phyloP scores from a whole-genome alignment of 2,888 invertebrate genomes.

The Rhynchonema sp. region DNA sequence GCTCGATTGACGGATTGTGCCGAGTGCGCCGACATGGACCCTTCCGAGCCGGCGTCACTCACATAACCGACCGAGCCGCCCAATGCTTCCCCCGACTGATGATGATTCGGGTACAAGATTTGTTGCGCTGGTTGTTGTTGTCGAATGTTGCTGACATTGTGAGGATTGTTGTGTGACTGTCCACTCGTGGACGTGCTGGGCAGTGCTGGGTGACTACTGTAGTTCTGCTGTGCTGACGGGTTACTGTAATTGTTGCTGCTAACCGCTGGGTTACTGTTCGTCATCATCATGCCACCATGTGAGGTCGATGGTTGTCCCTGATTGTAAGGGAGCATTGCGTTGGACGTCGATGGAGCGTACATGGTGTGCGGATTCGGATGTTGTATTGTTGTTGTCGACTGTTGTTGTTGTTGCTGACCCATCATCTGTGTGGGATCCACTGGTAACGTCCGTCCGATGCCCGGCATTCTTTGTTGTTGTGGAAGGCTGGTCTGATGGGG shows the following conservation, averaged over 20 bases:
- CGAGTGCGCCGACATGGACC: conserved; percentile 15
- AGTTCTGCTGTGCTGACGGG: no score
- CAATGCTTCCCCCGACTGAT: neutral
- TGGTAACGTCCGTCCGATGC: neutral
- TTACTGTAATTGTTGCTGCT: no score
- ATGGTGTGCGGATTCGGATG: neutral
- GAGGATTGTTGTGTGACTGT: no score
- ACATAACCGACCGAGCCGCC: neutral
- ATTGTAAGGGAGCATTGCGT: no score
- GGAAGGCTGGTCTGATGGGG: neutral
- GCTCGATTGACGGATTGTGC: conserved; percentile 12
- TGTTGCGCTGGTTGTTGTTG: no score
- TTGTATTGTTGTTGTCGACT: neutral
- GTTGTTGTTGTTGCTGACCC: neutral
- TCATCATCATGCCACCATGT: no score
- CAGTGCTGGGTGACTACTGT: no score
- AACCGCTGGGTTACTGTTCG: no score
- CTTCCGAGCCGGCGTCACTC: neutral
- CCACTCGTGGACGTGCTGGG: no score
- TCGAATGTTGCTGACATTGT: no score
- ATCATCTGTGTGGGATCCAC: neutral
- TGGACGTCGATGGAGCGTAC: neutral
- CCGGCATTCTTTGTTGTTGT: neutral
- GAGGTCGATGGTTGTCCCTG: no score
- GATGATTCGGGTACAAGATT: no score